phyloP scores from a whole-genome alignment of 2,888 invertebrate genomes.

The Synanthedon andrenaeformis region DNA sequence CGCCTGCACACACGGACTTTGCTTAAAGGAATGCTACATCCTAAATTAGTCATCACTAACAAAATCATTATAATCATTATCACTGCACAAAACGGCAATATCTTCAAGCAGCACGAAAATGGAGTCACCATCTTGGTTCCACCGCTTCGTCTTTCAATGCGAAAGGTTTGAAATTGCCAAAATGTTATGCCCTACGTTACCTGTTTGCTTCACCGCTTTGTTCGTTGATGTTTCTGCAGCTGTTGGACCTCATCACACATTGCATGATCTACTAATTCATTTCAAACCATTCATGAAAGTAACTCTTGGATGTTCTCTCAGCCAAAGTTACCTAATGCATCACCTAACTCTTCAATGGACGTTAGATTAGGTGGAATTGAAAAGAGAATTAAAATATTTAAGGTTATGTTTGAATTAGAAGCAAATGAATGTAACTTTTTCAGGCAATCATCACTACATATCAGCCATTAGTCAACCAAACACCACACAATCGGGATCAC shows the following conservation, averaged over 20 bases:
- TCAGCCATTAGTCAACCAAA: conserved; percentile 42
- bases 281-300: too few relatives aligned
- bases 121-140: conserved; percentile 47
- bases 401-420: background rate
- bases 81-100: conserved; percentile 46
- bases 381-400: too few relatives aligned
- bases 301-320: background rate
- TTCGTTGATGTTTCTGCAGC: conserved; percentile 15
- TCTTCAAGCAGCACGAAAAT: conserved; percentile 53
- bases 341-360: too few relatives aligned
- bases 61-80: conserved; percentile 37
- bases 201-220: conserved; percentile 33
- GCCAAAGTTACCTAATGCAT: background rate
- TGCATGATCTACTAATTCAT: too few relatives aligned
- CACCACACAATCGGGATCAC: conserved; percentile 22
- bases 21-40: conserved; percentile 60
- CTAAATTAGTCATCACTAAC: conserved; percentile 37
- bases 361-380: too few relatives aligned
- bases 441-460: conserved; percentile 53
- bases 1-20: conserved; percentile 64
- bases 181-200: conserved; percentile 27
- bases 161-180: conserved; percentile 53
- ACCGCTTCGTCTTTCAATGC: conserved; percentile 41
- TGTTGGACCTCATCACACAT: conserved; percentile 16
- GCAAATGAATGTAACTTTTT: conserved; percentile 20